Base-by-base conservation (phyloP, 2,888 invertebrate species). In the Sesia bembeciformis region DNA sequence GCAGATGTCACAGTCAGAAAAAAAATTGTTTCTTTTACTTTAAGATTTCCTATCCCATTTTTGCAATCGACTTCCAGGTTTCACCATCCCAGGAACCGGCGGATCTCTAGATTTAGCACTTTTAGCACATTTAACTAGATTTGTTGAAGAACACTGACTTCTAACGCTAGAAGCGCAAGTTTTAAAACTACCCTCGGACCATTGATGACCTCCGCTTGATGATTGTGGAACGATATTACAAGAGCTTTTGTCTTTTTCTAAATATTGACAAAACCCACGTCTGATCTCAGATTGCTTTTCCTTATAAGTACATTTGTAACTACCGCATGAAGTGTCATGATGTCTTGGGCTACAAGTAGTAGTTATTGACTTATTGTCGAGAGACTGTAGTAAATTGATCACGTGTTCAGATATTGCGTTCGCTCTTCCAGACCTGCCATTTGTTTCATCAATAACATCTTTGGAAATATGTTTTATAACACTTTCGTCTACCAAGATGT, bases 291-390 rank as follows among this genome's bases (percentile, higher is more conserved):
- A 46, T 46, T 54, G 42, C 54, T 68, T 52, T 39, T 70, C 64
- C 50, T 61, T 54, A 57, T 76, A 79, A 40, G 69, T 59, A 61
- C 76, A 79, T 62, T 73, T 70, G 0, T 64, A 62, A 49, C 58
- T 4, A 53, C 72, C 64, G 58, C 78, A 78, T 5, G 46, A 55
- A 54, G 53, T 59, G 41, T 62, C 56, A 41, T 63, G 60, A 39
- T 63, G 62, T 7, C 59, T 54, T 7, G 59, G 66, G 54, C 74
- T 65, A 57, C 70, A 76, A 52, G 64, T 67, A 51, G 78, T 77
- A 39, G 72, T 57, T 43, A 75, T 65, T 23, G 61, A 62, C 65
- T 74, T 81, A 58, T 71, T 62, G 4, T 58, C 58, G 39, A 67
- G 63, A 43, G 51, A 53, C 40, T 62, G 54, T 4, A 68, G 54